Percentiles rank a stretch among this genome's conserved stretches.
Evolutionary conservation across 2,888 invertebrate species (phyloP).

Genomic region (Myathropa florea): DNA sequence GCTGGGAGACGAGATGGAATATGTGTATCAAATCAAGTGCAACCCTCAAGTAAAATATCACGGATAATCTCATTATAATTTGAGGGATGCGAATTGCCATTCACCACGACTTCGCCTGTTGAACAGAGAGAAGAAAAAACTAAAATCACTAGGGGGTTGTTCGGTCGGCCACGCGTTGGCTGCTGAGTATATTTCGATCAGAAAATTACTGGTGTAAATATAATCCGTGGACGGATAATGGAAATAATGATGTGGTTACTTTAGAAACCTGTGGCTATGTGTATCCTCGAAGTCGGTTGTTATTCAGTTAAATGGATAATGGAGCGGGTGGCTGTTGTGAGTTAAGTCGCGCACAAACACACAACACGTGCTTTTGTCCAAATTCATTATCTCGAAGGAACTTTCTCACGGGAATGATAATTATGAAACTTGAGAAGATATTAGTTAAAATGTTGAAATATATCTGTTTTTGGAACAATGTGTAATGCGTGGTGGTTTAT

Average conservation of each 20-base stretch:
- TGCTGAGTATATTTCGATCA: not conserved
- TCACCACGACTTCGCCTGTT: slow-evolving; percentile 17
- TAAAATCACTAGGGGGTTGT: slow-evolving; percentile 20
- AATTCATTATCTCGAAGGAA: slow-evolving; percentile 36
- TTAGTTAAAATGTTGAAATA: not conserved
- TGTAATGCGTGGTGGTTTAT: too few relatives aligned
- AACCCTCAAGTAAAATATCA: slow-evolving; percentile 28
- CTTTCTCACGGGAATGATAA: slow-evolving; percentile 48
- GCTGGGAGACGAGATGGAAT: not conserved
- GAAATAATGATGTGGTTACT: slow-evolving; percentile 49
- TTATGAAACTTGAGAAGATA: slow-evolving; percentile 51
- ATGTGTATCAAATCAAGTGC: slow-evolving; percentile 25
- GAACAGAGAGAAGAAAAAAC: not conserved
- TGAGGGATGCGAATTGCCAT: slow-evolving; percentile 1
- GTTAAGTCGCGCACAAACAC: slow-evolving; percentile 6
- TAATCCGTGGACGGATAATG: slow-evolving; percentile 29
- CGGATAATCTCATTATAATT: slow-evolving; percentile 55
- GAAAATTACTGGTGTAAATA: slow-evolving; percentile 33
- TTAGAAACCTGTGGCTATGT: slow-evolving; percentile 48
- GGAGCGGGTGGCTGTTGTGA: slow-evolving; percentile 39
- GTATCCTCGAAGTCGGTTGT: not conserved
- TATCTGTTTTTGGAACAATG: not conserved
- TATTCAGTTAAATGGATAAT: slow-evolving; percentile 50
- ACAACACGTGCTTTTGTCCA: slow-evolving; percentile 19
- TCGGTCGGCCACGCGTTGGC: slow-evolving; percentile 14